These are phyloP conservation scores for Schmidtea mediterranea DNA, from an alignment of 1,140 invertebrate genomes.

Conservation along the genomic window DNA sequence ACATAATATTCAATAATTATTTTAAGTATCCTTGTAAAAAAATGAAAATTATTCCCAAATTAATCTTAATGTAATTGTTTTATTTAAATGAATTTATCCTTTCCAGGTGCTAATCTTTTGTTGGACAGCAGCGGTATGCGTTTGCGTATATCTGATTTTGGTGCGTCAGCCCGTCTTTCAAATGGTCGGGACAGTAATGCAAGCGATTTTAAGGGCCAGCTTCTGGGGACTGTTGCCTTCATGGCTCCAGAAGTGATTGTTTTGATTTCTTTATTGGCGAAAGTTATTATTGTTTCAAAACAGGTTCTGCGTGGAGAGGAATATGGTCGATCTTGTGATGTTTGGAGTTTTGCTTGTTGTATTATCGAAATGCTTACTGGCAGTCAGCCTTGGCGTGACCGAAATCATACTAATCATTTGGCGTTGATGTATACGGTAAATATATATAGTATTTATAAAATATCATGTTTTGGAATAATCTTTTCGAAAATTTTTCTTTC, in stretches of 20 bases:
- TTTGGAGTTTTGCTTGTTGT: constrained; percentile 31
- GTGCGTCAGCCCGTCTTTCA: constrained; percentile 26
- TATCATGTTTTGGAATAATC: too few relatives aligned
- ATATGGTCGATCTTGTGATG: constrained; percentile 30
- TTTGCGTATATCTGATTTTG: constrained; percentile 31
- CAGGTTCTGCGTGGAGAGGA: constrained; percentile 30
- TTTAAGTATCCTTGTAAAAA: too few relatives aligned
- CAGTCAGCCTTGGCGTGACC: constrained; percentile 29
- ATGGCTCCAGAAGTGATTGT: constrained; percentile 30
- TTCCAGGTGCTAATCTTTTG: constrained; percentile 29
- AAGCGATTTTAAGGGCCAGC: constrained; percentile 28
- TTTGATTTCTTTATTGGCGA: neutral
- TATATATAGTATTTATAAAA: too few relatives aligned
- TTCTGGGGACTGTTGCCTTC: constrained; percentile 31
- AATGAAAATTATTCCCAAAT: neutral
- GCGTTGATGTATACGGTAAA: constrained; percentile 31
- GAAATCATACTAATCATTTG: constrained; percentile 29
- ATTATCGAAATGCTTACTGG: constrained; percentile 31
- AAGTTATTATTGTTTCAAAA: constrained; percentile 2
- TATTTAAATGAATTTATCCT: neutral
- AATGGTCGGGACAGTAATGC: constrained; percentile 22
- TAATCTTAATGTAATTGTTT: constrained; percentile 4
- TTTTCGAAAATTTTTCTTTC: too few relatives aligned
- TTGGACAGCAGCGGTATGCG: constrained; percentile 29
- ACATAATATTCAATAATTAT: constrained; percentile 1